Conservation (phyloP, 2,888 invertebrate genomes). For the Hedya salicella region DNA sequence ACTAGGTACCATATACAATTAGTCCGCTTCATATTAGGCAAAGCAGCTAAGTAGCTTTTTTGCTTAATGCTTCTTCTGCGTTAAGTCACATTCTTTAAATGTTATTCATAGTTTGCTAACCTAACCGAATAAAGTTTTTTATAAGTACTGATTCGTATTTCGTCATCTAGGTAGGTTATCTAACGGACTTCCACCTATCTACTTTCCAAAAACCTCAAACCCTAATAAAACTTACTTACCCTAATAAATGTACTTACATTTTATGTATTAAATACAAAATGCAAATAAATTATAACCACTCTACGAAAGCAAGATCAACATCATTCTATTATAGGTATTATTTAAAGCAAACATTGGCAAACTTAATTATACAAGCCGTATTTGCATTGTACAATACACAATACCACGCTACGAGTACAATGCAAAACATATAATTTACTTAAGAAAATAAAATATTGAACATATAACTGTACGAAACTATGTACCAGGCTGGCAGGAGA, state of each 20-base stretch:
- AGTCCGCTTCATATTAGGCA: slow-evolving; percentile 6
- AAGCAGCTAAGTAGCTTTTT: slow-evolving; percentile 9
- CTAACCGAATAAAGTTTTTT: slow-evolving; percentile 6
- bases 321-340: slow-evolving; percentile 19
- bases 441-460: slow-evolving; percentile 12
- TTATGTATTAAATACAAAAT: slow-evolving; percentile 12
- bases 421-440: slow-evolving; percentile 12
- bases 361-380: slow-evolving; percentile 32
- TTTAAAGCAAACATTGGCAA: slow-evolving; percentile 29
- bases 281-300: slow-evolving; percentile 20
- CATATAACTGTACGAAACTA: neutral
- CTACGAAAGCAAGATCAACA: slow-evolving; percentile 27
- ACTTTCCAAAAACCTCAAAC: neutral
- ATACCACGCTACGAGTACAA: slow-evolving; percentile 14
- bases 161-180: neutral
- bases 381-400: slow-evolving; percentile 26
- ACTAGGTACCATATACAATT: neutral
- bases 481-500: slow-evolving; percentile 22
- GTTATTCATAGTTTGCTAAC: slow-evolving; percentile 24
- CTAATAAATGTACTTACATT: neutral
- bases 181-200: slow-evolving; percentile 1
- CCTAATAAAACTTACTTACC: neutral
- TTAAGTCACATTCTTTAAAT: slow-evolving; percentile 23
- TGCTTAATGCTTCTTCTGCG: neutral
- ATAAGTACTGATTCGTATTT: neutral